Evolutionary conservation across 2,888 invertebrate species (phyloP).

Genomic region (Brachyptera putata): DNA sequence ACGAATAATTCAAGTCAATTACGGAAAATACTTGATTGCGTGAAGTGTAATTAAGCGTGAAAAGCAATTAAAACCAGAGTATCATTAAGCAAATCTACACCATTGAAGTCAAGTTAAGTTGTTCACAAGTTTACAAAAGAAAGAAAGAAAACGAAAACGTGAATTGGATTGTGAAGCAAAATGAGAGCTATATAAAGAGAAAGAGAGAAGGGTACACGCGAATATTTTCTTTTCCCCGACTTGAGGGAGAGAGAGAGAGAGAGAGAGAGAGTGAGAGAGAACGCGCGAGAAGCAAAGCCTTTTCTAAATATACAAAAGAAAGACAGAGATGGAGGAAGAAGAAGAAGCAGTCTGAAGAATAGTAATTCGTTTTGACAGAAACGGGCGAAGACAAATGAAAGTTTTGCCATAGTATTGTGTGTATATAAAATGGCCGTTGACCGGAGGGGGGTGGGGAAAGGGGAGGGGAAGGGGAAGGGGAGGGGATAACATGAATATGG

Average conservation of each 20-base stretch:
- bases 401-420: neutral
- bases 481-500: conserved; percentile 14
- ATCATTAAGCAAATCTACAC: no score
- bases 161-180: conserved; percentile 14
- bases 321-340: neutral
- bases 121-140: neutral
- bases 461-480: neutral
- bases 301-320: neutral
- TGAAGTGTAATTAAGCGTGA: no score
- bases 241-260: no score
- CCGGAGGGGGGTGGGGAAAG: neutral
- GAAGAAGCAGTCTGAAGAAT: conserved; percentile 2
- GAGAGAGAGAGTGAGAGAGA: no score
- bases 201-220: neutral
- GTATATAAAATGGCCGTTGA: neutral
- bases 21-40: no score
- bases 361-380: conserved; percentile 21
- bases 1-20: no score
- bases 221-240: conserved; percentile 20
- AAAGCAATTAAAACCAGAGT: no score
- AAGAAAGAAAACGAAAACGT: neutral
- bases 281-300: neutral
- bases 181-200: conserved; percentile 18
- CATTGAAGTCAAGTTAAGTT: conserved; percentile 19
- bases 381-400: conserved; percentile 17